Conservation (phyloP, 2,113 vertebrate genomes). For the Semicossyphus pulcher region DNA sequence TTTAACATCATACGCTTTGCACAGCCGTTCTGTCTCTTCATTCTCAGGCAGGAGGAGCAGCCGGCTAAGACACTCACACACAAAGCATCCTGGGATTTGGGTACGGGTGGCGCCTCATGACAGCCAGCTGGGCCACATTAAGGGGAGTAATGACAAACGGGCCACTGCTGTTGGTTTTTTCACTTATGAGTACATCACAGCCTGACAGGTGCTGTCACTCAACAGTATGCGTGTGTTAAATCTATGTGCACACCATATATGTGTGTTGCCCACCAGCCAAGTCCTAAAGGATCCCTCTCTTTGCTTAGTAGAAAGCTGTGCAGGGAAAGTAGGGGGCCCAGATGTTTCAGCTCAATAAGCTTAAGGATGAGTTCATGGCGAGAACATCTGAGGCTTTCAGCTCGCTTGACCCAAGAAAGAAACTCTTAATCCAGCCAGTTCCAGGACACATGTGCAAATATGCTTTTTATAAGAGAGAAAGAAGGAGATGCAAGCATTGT, state of each 20-base stretch:
- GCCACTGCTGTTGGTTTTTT: slow-evolving; percentile 48
- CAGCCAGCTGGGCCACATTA: slow-evolving; percentile 72
- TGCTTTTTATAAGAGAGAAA: slow-evolving; percentile 15
- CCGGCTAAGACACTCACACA: slow-evolving; percentile 2
- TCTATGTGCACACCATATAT: slow-evolving; percentile 3
- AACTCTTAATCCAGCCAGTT: slow-evolving; percentile 57
- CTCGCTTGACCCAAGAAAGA: slow-evolving; percentile 47
- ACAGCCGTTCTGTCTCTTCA: slow-evolving; percentile 17
- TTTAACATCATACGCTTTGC: slow-evolving; percentile 15
- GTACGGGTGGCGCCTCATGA: slow-evolving; percentile 39
- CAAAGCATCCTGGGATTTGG: slow-evolving; percentile 55
- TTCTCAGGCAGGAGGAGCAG: slow-evolving; percentile 29
- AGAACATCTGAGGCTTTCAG: slow-evolving; percentile 69
- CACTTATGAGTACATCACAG: slow-evolving; percentile 24
- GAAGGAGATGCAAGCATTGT: slow-evolving; percentile 31
- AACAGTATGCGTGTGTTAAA: slow-evolving; percentile 21
- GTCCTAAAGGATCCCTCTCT: slow-evolving; percentile 48
- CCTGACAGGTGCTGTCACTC: slow-evolving; percentile 58
- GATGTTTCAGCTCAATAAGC: slow-evolving; percentile 73
- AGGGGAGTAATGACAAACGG: slow-evolving; percentile 64
- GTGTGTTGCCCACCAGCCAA: slow-evolving; percentile 22
- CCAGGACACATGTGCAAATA: slow-evolving; percentile 35
- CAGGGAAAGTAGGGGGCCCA: slow-evolving; percentile 54
- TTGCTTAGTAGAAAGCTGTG: slow-evolving; percentile 51
- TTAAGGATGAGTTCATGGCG: slow-evolving; percentile 68